Evolutionary conservation across 2,797 vertebrate genomes (phyloP), one percentile per base, ranked within the genome.

Genomic region (Chelon labrosus): DNA sequence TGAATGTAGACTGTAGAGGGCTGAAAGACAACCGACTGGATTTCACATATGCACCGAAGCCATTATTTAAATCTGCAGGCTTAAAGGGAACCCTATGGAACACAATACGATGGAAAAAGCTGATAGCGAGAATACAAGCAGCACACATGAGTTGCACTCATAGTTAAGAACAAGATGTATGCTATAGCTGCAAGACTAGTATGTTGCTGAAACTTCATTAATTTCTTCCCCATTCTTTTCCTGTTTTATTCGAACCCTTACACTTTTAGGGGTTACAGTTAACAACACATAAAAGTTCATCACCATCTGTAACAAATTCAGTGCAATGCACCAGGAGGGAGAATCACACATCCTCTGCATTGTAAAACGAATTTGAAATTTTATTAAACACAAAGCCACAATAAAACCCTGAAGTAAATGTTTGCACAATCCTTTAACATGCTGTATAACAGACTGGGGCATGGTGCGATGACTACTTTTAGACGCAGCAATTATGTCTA

Each of bases 241-340:
- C n/a, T 31, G 16, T 52, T 80, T 74, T 52, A 65, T 39, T 39
- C 1, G 37, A 31, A 75, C 57, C 75, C 35, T 42, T 66, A 59
- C 70, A 46, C 47, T 80, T 73, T 80, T 5, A 62, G 3, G 52
- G 64, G 75, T 80, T 65, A 60, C 54, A 80, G 64, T 38, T 68
- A 55, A 70, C 16, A 67, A 35, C 70, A 78, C 46, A 79, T 83
- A 75, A 75, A 87, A 74, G 78, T 65, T 54, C 19, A 38, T 58
- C 47, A 9, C 51, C 84, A 90, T 90, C 83, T 90, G 90, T 53
- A 86, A 83, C 56, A 57, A 79, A 81, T 88, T 79, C 63, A 60
- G 68, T 74, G 70, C 79, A 79, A 84, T 79, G 31, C 75, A 78
- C 70, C 22, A 66, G 51, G 60, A 65, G 62, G 52, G 38, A 79